Conservation (phyloP, 2,888 invertebrate species). For the Odontocolon sp. region DNA sequence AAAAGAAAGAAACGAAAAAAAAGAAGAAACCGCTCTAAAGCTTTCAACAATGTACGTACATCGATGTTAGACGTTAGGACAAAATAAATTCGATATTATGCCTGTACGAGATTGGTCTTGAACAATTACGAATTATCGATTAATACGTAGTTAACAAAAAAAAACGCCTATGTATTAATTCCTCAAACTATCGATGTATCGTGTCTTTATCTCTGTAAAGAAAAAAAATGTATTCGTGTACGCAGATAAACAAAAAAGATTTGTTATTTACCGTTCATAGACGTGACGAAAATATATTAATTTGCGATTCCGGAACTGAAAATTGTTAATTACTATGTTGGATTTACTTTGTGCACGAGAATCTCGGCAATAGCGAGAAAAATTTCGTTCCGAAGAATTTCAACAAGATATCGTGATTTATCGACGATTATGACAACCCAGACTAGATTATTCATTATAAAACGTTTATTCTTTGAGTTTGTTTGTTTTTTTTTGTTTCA, state of each 20-base stretch:
- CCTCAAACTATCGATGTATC: conserved; percentile 55
- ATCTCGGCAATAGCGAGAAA: conserved; percentile 11
- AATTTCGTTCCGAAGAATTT: conserved; percentile 33
- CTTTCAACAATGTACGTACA: conserved; percentile 67
- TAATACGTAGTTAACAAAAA: conserved; percentile 37
- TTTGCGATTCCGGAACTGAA: conserved; percentile 5
- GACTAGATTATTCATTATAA: conserved; percentile 62
- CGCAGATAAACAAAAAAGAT: conserved; percentile 20
- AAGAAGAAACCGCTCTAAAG: conserved; percentile 49
- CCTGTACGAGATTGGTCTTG: conserved; percentile 55
- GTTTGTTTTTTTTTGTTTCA: conserved; percentile 61
- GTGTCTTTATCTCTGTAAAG: conserved; percentile 43
- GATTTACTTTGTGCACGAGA: conserved; percentile 3
- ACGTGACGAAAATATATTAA: not conserved
- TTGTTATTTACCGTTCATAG: conserved; percentile 34
- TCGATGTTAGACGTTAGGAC: conserved; percentile 66
- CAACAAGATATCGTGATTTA: conserved; percentile 1
- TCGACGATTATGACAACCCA: conserved; percentile 1
- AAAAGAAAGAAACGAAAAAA: conserved; percentile 17
- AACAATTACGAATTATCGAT: conserved; percentile 52
- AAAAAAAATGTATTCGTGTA: conserved; percentile 39
- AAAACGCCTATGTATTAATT: conserved; percentile 49
- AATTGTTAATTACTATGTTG: conserved; percentile 10
- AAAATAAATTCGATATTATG: conserved; percentile 54
- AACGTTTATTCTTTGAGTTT: conserved; percentile 62